phyloP scores from a whole-genome alignment of 2,797 vertebrate species.

The Jordanella pulchra region DNA sequence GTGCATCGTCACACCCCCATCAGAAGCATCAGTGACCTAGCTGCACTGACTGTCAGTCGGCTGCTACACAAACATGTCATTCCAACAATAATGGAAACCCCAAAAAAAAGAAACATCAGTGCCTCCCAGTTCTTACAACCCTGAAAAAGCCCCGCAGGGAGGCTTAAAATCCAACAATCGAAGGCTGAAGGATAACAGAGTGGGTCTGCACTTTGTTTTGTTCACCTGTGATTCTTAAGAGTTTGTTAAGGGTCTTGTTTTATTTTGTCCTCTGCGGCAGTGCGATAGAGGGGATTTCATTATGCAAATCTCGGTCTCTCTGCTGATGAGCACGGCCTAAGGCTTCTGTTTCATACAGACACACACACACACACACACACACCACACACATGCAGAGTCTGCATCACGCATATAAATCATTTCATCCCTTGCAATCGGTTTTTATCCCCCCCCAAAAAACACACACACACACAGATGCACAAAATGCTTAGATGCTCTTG shows the following conservation, averaged over 20 bases:
- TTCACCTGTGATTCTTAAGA: slow-evolving; percentile 64
- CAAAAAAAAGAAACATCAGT: not conserved
- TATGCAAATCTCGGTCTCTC: slow-evolving; percentile 74
- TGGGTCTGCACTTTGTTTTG: slow-evolving; percentile 32
- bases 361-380: slow-evolving; percentile 21
- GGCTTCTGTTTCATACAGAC: slow-evolving; percentile 66
- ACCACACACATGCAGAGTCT: slow-evolving; percentile 23
- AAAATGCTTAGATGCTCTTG: slow-evolving; percentile 49
- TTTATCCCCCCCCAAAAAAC: slow-evolving; percentile 24
- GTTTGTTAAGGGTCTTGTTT: slow-evolving; percentile 72
- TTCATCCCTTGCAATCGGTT: slow-evolving; percentile 40
- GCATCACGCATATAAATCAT: slow-evolving; percentile 51
- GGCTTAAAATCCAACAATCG: slow-evolving; percentile 11
- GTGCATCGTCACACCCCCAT: not conserved
- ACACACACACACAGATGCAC: slow-evolving; percentile 45
- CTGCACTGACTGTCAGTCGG: not conserved
- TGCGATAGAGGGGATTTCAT: slow-evolving; percentile 73
- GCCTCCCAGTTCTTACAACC: not conserved
- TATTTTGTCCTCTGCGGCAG: slow-evolving; percentile 67
- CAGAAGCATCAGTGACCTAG: not conserved
- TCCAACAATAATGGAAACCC: not conserved
- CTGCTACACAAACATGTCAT: not conserved
- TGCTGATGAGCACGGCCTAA: slow-evolving; percentile 75
- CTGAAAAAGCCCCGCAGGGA: not conserved
- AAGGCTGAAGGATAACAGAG: slow-evolving; percentile 39